Evolutionary conservation across 2,113 vertebrate species (phyloP), one percentile per base, ranked within the genome.

Genomic region (Micronycteris hirsuta): DNA sequence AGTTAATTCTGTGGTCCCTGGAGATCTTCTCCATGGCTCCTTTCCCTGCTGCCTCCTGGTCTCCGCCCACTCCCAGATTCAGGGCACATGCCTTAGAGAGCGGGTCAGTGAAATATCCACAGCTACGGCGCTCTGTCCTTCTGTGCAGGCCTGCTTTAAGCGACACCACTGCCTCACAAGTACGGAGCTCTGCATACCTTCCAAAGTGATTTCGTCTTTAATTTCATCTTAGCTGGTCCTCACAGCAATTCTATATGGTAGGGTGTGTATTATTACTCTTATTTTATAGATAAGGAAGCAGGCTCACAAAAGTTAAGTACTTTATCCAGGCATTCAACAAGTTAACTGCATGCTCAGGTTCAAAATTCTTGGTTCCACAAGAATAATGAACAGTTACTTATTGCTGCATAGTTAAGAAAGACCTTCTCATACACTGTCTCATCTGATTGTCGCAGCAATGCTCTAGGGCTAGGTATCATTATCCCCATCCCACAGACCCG

Each of bases 271-370:
- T 63, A 70, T 63, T 74, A 36, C 56, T 43, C 89, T 91, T 24
- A 17, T 38, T 65, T 91, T 36, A 71, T n/a, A 86, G 73, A 89
- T 76, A 89, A 90, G 67, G 28, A 78, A 82, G 91, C 20, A 41
- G 67, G 10, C 56, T 78, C 41, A 24, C 84, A 82, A 81, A 74
- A 24, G 85, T 86, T 86, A 91, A 89, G 38, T 47, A 77, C 80
- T 67, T 80, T 80, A 33, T 63, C 68, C 12, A 88, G 86, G 63
- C 87, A 56, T 45, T 85, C 82, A 95, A 43, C 86, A 97, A 91
- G 43, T 63, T 86, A 43, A 61, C 92, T 15, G 3, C 52, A n/a
- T 4, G 47, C 49, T n/a, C 12, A 20, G 45, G 65, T 49, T 49
- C 65, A 47, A 85, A 78, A 88, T 82, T 26, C 88, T 22, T 22